These are phyloP conservation scores for Drosophila nebulosa DNA, from an alignment of 1,140 invertebrate genomes.

Conservation along the genomic window DNA sequence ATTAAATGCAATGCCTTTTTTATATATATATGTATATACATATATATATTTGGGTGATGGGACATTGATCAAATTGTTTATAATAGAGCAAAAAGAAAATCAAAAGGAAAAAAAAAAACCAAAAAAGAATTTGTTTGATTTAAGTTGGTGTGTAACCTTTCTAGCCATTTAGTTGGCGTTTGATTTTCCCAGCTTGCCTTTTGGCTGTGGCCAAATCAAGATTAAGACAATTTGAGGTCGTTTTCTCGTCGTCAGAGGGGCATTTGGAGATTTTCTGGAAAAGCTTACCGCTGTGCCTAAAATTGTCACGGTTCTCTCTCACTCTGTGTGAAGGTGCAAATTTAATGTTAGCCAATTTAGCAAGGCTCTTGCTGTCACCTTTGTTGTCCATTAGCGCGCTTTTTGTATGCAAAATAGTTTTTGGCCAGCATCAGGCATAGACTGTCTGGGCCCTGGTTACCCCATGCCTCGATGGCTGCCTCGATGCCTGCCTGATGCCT, in stretches of 20 bases:
- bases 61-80: neutral
- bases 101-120: neutral
- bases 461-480: neutral
- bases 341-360: conserved; percentile 79
- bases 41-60: neutral
- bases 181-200: conserved; percentile 5
- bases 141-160: neutral
- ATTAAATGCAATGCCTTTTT: neutral
- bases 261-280: conserved; percentile 50
- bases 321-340: conserved; percentile 68
- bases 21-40: neutral
- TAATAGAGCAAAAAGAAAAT: neutral
- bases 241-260: neutral
- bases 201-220: conserved; percentile 19
- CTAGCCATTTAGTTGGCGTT: neutral
- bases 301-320: conserved; percentile 69
- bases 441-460: conserved; percentile 8
- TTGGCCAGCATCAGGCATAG: conserved; percentile 51
- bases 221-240: conserved; percentile 1
- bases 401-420: conserved; percentile 68
- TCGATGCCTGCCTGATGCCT: conserved; percentile 30
- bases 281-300: conserved; percentile 75
- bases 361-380: conserved; percentile 69
- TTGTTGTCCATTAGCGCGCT: conserved; percentile 78
- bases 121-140: neutral